These are phyloP conservation scores for Alosa sapidissima DNA, from an alignment of 2,797 vertebrate species.

Conservation along the genomic window DNA sequence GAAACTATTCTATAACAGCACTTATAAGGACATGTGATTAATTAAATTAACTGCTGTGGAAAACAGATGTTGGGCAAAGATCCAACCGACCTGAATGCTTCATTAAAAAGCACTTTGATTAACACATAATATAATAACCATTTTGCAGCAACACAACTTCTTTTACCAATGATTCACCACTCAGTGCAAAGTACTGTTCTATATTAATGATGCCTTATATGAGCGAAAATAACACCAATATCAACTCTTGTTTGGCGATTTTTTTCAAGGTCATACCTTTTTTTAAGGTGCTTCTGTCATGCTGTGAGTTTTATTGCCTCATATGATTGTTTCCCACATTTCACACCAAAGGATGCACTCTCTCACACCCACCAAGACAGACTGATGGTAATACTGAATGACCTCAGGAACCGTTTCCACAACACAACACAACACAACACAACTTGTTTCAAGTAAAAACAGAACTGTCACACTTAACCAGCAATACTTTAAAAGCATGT, in stretches of 20 bases:
- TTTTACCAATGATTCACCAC: not conserved
- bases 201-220: not conserved
- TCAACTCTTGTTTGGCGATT: not conserved
- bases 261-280: too few species aligned
- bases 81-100: not conserved
- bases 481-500: not conserved
- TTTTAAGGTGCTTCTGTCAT: too few species aligned
- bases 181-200: not conserved
- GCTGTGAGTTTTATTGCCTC: too few species aligned
- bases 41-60: not conserved
- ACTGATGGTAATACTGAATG: not conserved
- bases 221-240: not conserved
- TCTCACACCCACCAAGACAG: not conserved
- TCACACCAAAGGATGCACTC: not conserved
- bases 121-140: not conserved
- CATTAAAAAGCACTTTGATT: not conserved
- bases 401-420: not conserved
- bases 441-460: not conserved
- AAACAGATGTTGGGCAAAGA: not conserved
- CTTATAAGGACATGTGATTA: not conserved
- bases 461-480: not conserved
- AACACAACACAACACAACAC: conserved; percentile 6
- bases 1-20: not conserved
- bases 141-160: not conserved
- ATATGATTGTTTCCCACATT: not conserved